A percentile compares a stretch with the other conserved stretches of the same genome.
Evolutionary conservation across 2,113 vertebrate species (phyloP).

Genomic region (Ginglymostoma cirratum): DNA sequence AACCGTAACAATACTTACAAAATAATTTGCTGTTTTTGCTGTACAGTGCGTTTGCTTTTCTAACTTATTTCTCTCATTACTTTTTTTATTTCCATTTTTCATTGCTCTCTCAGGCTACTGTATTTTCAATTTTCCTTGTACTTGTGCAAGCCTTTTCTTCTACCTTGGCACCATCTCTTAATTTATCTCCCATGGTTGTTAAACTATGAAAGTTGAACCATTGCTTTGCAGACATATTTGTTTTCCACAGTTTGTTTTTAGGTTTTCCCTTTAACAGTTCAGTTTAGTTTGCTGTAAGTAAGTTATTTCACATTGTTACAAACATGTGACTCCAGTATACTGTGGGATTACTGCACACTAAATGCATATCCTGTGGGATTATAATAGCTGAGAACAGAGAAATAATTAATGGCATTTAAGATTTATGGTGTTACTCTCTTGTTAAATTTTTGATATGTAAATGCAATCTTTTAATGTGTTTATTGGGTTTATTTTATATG

Average conservation of each 20-base stretch:
- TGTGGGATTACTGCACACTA: not conserved
- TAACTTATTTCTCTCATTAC: not conserved
- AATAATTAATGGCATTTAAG: not conserved
- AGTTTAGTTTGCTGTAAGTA: not conserved
- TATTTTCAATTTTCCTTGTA: too few species aligned
- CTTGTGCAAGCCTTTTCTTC: not conserved
- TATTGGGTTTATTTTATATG: constrained; percentile 1
- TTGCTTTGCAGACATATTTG: not conserved
- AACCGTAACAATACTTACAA: too few species aligned
- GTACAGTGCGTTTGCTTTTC: not conserved
- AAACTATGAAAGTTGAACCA: not conserved
- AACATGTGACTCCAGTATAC: not conserved
- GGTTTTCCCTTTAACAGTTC: not conserved
- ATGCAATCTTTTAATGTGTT: constrained; percentile 8
- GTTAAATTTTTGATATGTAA: constrained; percentile 26
- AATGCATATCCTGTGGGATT: not conserved
- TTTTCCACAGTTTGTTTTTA: not conserved
- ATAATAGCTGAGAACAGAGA: not conserved
- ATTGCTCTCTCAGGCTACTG: not conserved
- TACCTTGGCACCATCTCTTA: not conserved
- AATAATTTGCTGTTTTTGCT: not conserved
- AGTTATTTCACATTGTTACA: not conserved
- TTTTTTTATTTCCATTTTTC: not conserved
- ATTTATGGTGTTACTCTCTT: constrained; percentile 2
- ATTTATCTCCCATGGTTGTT: not conserved